Base-by-base conservation (phyloP, 2,888 invertebrate genomes). In the Campoletis raptor region DNA sequence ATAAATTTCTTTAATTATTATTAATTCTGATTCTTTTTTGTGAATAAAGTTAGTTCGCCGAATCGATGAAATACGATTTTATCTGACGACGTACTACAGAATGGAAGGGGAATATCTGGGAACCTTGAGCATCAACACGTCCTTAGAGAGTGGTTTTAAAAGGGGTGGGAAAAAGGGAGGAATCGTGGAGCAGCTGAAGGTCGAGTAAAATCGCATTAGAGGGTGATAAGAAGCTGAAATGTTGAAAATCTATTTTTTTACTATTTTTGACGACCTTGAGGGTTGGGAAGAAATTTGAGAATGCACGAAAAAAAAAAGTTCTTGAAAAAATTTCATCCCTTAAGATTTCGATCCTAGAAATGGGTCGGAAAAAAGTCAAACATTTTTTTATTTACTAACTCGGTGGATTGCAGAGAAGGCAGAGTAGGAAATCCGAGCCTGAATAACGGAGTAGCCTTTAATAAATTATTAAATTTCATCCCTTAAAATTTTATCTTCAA, bases 181-280 rank as follows among this genome's bases (percentile, higher is more conserved):
- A 37, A 52, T 40, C 54, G 70, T 69, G 69, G 52, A 57, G 66
- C n/a, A 72, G 67, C 66, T 77, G 85, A 83, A 83, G 87, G 86
- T 70, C 86, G 86, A 84, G 81, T 30, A 64, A 79, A 77, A 82
- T 66, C 67, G 54, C 42, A 79, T 42, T 37, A 67, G 21, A 45
- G 48, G 48, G 15, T 54, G 76, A 81, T 72, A 61, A 72, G 61
- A 36, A 42, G 30, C 61, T 10, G 42, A 36, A 52, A 61, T 30
- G 61, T 61, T 15, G 61, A 30, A 30, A 61, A 61, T 61, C 61
- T 61, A n/a, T 30, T 9, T 30, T 57, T 57, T 1, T 2, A 24
- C 57, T 2, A 57, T 30, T 61, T 61, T 30, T 30, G 15, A 61
- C 15, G 30, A 15, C 15, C 30, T 30, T 61, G 61, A 15, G n/a